These are phyloP conservation scores for Dicyrtoma fusca DNA, from an alignment of 2,888 invertebrate species.

Conservation along the genomic window DNA sequence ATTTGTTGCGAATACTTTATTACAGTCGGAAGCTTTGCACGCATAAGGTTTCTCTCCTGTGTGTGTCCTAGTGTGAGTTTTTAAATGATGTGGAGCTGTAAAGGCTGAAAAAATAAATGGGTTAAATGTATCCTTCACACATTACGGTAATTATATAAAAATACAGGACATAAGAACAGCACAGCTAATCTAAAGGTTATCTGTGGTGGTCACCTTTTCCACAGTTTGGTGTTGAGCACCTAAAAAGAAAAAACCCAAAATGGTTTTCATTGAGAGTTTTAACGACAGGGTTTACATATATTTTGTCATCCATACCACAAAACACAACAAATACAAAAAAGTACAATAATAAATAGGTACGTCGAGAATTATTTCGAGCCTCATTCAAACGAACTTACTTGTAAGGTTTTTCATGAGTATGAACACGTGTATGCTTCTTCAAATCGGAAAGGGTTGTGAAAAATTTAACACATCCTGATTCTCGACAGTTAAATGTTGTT, in stretches of 20 bases:
- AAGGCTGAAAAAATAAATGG: constrained; percentile 88
- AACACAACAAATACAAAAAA: background rate
- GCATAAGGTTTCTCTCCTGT: constrained; percentile 80
- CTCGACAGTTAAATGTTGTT: constrained; percentile 89
- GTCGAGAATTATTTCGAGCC: background rate
- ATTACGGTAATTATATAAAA: no score
- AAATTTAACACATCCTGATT: constrained; percentile 80
- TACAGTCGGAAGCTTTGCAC: constrained; percentile 68
- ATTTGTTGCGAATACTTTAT: constrained; percentile 79
- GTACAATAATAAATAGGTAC: background rate
- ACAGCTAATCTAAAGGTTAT: background rate
- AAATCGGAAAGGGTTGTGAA: constrained; percentile 93
- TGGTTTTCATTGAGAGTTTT: background rate
- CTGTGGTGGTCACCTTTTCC: constrained; percentile 31
- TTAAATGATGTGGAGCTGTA: constrained; percentile 90
- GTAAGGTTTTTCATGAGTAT: constrained; percentile 87
- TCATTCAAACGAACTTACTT: constrained; percentile 65
- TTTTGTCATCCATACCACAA: no score
- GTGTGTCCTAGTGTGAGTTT: constrained; percentile 84
- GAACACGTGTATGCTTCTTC: constrained; percentile 90
- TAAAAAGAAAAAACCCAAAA: background rate
- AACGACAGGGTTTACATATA: background rate
- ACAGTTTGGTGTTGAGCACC: constrained; percentile 28
- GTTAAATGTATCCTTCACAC: no score
- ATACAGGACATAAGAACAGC: no score